phyloP scores from a whole-genome alignment of 2,113 vertebrate genomes.

The Brienomyrus brachyistius region DNA sequence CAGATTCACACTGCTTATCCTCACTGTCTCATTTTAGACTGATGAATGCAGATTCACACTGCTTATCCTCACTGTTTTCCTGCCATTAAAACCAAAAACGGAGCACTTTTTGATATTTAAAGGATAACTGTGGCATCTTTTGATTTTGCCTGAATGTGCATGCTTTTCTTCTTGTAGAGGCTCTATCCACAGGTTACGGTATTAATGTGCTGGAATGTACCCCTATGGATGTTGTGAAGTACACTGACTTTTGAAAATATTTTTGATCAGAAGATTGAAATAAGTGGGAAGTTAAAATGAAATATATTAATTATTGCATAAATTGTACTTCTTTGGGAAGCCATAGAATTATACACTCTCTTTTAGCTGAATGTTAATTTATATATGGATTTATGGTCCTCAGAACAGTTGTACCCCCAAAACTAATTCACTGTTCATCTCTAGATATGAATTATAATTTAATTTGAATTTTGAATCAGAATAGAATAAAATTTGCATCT shows the following conservation, averaged over 20 bases:
- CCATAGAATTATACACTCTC: neutral
- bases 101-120: neutral
- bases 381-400: neutral
- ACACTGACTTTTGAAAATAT: neutral
- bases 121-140: too few species aligned
- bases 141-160: neutral
- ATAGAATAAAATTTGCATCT: neutral
- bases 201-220: neutral
- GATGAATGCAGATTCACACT: too few species aligned
- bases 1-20: too few species aligned
- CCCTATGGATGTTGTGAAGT: neutral
- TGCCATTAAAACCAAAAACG: neutral
- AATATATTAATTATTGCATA: neutral
- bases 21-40: too few species aligned
- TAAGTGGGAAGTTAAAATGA: neutral
- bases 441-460: neutral
- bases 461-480: neutral
- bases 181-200: neutral
- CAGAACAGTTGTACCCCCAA: neutral
- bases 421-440: neutral
- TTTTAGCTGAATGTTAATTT: neutral
- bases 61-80: too few species aligned
- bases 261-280: neutral
- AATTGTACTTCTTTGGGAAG: neutral
- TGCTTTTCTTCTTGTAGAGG: neutral